Conservation (phyloP, 2,797 vertebrate species). For the Sebastes itinus region DNA sequence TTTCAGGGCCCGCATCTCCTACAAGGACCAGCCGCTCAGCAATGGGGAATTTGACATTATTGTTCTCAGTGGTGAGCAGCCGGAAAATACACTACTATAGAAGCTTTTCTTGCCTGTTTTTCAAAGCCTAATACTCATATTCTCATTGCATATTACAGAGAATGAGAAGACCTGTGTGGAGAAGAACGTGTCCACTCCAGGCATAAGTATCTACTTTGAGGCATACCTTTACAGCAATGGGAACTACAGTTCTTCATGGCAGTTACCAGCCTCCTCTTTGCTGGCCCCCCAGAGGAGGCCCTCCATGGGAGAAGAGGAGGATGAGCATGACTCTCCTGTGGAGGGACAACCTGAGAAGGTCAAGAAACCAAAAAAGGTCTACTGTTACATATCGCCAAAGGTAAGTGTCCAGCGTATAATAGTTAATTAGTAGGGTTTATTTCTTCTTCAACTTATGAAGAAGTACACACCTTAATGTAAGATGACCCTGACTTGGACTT, state of each 20-base stretch:
- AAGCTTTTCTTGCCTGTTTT: not conserved
- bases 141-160: conserved; percentile 79
- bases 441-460: not conserved
- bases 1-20: conserved; percentile 93
- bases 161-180: conserved; percentile 95
- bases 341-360: conserved; percentile 94
- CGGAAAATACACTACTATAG: fast-evolving
- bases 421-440: not conserved
- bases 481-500: not conserved
- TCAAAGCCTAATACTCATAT: not conserved
- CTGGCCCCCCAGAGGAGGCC: conserved; percentile 90
- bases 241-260: conserved; percentile 91
- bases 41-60: conserved; percentile 99
- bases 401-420: conserved; percentile 63
- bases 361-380: conserved; percentile 99
- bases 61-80: conserved; percentile 93
- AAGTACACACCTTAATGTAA: not conserved
- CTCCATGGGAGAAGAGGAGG: conserved; percentile 91
- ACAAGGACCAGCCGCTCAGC: conserved; percentile 93
- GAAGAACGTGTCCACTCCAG: conserved; percentile 96
- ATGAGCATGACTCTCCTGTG: conserved; percentile 92
- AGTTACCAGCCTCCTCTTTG: conserved; percentile 88
- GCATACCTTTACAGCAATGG: conserved; percentile 94
- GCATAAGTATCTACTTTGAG: conserved; percentile 98
- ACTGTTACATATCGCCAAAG: conserved; percentile 99